Evolutionary conservation across 1,140 invertebrate species (phyloP), one percentile per base, ranked within the genome.

Genomic region (Pectinophora gossypiella): DNA sequence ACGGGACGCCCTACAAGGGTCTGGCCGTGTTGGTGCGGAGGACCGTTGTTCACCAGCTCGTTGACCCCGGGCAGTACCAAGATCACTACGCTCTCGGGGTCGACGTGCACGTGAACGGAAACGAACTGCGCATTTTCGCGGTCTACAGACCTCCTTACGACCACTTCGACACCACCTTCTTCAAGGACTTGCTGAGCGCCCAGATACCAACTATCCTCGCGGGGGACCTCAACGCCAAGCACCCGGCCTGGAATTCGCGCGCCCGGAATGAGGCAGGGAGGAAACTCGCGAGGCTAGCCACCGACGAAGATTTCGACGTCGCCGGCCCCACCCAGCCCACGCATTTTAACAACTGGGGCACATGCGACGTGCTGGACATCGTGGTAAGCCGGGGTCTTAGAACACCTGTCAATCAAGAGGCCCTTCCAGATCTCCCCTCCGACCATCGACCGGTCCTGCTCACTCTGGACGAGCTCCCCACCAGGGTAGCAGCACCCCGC

Each of bases 141-240:
- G 6, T 32, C n/a, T 32, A 32, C 27, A 32, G n/a, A 9, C 27
- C 27, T 1, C 52, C 61, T 1, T 0, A 0, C 0, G 0, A 1
- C 0, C 22, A 3, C 1, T 7, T 67, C 0, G 48, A 22, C 1
- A 0, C 35, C 1, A 32, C 15, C 0, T 54, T 60, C 3, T 44
- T 70, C 19, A 51, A 47, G 5, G 1, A n/a, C 0, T 3, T 67
- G 0, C 12, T 64, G 15, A 42, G 58, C 32, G 21, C 44, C 2
- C 15, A 32, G 0, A 13, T n/a, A 19, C 54, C 56, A 0, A 59
- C 51, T 0, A 43, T 66, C 3, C 44, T 52, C 0, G 56, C 59
- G 2, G 65, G 66, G 1, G 55, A 69, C 22, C 54, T 54, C 19
- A 68, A 68, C 21, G 42, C 23, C 12, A 67, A 67, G 16, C 66